A percentile compares a stretch with the other conserved stretches of the same genome.
phyloP scores from a whole-genome alignment of 2,113 vertebrate genomes.

The Corydoras sp. region DNA sequence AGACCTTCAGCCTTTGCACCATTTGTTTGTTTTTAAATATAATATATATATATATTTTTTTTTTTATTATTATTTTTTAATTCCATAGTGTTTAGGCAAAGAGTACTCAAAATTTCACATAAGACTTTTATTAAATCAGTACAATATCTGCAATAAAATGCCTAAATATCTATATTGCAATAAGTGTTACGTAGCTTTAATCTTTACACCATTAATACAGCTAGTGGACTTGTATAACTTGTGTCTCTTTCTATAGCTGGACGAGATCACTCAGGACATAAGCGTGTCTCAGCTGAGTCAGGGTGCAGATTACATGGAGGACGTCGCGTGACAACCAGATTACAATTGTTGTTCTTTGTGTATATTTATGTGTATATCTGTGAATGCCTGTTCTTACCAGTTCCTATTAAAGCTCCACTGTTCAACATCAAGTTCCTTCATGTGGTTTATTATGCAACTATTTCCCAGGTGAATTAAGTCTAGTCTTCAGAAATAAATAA shows the following conservation, averaged over 20 bases:
- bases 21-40: too few species aligned
- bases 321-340: constrained; percentile 66
- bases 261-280: constrained; percentile 81
- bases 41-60: too few species aligned
- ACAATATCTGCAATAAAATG: too few species aligned
- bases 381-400: neutral
- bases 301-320: constrained; percentile 84
- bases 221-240: neutral
- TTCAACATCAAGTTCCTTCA: constrained; percentile 1
- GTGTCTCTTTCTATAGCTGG: constrained; percentile 57
- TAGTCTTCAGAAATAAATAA: neutral
- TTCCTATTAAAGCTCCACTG: constrained; percentile 27
- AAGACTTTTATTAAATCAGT: too few species aligned
- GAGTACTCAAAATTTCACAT: too few species aligned
- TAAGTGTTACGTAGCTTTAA: too few species aligned
- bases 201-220: neutral
- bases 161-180: too few species aligned
- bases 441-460: constrained; percentile 12
- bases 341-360: neutral
- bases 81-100: too few species aligned
- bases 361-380: constrained; percentile 28
- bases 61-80: too few species aligned
- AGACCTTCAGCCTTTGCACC: too few species aligned
- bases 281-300: constrained; percentile 82
- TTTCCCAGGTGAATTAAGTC: neutral